Evolutionary conservation across 2,113 vertebrate genomes (phyloP).

Genomic region (Dasyornis broadbenti): DNA sequence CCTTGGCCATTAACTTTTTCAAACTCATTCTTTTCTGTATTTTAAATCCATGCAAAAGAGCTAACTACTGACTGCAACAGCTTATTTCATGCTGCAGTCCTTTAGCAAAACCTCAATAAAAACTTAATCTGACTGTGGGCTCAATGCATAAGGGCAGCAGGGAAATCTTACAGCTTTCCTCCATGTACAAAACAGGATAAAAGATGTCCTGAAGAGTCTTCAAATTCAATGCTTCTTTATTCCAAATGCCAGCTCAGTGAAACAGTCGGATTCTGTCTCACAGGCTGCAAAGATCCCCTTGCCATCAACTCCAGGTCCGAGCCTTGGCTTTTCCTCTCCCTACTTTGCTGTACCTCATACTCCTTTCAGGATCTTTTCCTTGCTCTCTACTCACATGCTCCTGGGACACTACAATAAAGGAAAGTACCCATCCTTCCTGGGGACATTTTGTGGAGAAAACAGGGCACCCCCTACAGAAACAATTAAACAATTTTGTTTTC

Average conservation of each 20-base stretch:
- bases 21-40: not conserved
- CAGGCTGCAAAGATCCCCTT: not conserved
- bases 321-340: not conserved
- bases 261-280: not conserved
- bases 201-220: not conserved
- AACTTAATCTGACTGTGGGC: not conserved
- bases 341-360: rapidly evolving
- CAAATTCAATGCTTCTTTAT: not conserved
- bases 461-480: not conserved
- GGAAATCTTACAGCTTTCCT: not conserved
- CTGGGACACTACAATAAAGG: not conserved
- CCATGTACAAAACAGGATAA: too few species aligned
- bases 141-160: rapidly evolving
- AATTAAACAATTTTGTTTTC: not conserved
- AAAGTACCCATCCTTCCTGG: not conserved
- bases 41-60: not conserved
- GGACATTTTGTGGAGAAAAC: not conserved
- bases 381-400: not conserved
- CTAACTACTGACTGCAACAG: not conserved
- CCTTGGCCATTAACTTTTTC: not conserved
- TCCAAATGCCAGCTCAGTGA: not conserved
- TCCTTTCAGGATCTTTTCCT: not conserved
- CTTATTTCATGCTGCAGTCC: not conserved
- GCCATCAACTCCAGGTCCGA: not conserved
- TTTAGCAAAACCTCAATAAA: not conserved